phyloP scores from a whole-genome alignment of 2,113 vertebrate genomes.

The Acanthochromis polyacanthus region DNA sequence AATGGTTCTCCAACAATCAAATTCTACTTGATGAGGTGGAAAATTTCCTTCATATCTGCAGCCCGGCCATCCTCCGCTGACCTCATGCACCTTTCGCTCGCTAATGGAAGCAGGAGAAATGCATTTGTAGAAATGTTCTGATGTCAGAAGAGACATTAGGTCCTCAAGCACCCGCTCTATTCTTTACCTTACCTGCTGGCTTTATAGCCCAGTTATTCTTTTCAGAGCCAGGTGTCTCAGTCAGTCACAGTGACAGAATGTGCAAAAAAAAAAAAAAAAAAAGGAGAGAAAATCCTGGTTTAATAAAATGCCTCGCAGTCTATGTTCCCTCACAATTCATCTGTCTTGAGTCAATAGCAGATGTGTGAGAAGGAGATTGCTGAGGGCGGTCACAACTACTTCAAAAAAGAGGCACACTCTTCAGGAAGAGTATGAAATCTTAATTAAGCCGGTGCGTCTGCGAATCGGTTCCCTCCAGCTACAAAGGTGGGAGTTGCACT shows the following conservation, averaged over 20 bases:
- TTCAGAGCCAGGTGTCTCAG: slow-evolving; percentile 47
- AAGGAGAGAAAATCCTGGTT: slow-evolving; percentile 20
- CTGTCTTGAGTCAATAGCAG: slow-evolving; percentile 71
- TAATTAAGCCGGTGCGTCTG: slow-evolving; percentile 69
- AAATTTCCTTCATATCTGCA: slow-evolving; percentile 1
- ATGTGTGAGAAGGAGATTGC: slow-evolving; percentile 62
- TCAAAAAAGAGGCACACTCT: slow-evolving; percentile 63
- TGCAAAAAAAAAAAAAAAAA: neutral
- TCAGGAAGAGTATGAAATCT: slow-evolving; percentile 78
- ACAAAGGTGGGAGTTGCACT: slow-evolving; percentile 52
- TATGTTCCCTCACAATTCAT: slow-evolving; percentile 56
- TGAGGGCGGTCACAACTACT: slow-evolving; percentile 58
- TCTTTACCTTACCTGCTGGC: neutral
- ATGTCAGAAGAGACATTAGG: slow-evolving; percentile 20
- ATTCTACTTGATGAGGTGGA: slow-evolving; percentile 34
- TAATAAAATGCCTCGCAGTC: slow-evolving; percentile 61
- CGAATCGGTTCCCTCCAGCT: slow-evolving; percentile 51
- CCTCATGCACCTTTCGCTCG: neutral
- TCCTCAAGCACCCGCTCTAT: neutral
- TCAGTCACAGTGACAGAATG: neutral
- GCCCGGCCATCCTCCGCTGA: slow-evolving; percentile 1
- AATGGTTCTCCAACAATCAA: slow-evolving; percentile 23
- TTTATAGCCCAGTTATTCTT: slow-evolving; percentile 4
- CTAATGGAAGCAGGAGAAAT: slow-evolving; percentile 33
- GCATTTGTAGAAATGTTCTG: slow-evolving; percentile 14